These are phyloP conservation scores for Agapostemon virescens DNA, from an alignment of 2,888 invertebrate species.

Conservation along the genomic window DNA sequence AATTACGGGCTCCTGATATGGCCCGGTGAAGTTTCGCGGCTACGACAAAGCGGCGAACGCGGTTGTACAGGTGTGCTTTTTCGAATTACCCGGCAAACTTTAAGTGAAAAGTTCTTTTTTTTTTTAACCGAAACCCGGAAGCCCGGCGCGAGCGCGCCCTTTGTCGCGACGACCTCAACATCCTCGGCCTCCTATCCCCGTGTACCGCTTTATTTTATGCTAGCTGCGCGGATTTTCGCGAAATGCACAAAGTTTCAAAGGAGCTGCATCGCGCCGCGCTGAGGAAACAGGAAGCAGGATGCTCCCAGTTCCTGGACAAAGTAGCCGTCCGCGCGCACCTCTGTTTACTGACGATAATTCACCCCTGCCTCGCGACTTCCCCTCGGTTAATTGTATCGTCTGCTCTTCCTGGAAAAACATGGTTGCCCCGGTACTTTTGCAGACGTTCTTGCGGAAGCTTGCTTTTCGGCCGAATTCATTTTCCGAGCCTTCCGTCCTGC, in stretches of 20 bases:
- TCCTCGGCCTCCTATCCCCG: neutral
- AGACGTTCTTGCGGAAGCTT: neutral
- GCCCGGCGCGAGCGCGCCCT: slow-evolving; percentile 17
- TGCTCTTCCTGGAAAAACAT: neutral
- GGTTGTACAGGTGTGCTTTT: slow-evolving; percentile 27
- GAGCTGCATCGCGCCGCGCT: neutral
- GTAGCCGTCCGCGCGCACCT: neutral
- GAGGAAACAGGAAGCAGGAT: neutral
- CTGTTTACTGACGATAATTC: slow-evolving; percentile 14
- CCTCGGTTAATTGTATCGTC: slow-evolving; percentile 2
- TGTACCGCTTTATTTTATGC: slow-evolving; percentile 26
- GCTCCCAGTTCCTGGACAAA: slow-evolving; percentile 23
- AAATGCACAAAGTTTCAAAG: slow-evolving; percentile 28
- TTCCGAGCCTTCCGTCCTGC: neutral
- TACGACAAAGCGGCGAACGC: slow-evolving; percentile 14
- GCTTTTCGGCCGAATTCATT: neutral
- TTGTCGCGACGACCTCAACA: slow-evolving; percentile 30
- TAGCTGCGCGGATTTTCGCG: slow-evolving; percentile 23
- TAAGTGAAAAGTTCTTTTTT: slow-evolving; percentile 45
- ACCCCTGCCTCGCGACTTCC: neutral
- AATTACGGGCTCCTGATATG: slow-evolving; percentile 27
- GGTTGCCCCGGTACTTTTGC: neutral
- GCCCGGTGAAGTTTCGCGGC: slow-evolving; percentile 20
- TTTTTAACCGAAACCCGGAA: neutral
- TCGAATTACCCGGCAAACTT: slow-evolving; percentile 49